These are phyloP conservation scores for Plebejus anna DNA, from an alignment of 2,888 invertebrate genomes.

Conservation along the genomic window DNA sequence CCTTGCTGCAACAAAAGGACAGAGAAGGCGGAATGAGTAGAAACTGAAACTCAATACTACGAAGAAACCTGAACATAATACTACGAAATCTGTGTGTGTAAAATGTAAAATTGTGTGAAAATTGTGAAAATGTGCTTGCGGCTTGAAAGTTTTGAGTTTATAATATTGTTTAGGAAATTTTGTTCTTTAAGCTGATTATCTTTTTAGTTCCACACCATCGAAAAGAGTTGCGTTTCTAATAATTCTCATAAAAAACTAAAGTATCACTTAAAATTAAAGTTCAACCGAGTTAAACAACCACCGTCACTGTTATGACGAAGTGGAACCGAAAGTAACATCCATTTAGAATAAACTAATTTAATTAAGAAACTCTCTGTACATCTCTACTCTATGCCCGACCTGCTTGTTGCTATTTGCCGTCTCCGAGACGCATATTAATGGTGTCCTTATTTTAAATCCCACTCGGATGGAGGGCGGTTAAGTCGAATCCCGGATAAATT, in stretches of 20 bases:
- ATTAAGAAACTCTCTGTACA: constrained; percentile 19
- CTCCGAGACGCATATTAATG: constrained; percentile 65
- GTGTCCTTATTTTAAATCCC: constrained; percentile 65
- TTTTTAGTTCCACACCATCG: not conserved
- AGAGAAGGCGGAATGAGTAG: constrained; percentile 16
- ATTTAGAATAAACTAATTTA: not conserved
- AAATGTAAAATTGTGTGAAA: too few species aligned
- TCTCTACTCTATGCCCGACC: constrained; percentile 37
- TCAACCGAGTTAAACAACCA: too few species aligned
- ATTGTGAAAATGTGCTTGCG: not conserved
- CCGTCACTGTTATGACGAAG: not conserved
- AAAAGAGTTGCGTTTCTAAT: not conserved
- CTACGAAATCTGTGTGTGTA: not conserved
- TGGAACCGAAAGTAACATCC: not conserved
- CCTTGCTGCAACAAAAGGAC: constrained; percentile 12
- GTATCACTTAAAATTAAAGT: not conserved
- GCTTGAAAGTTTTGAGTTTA: not conserved
- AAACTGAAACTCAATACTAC: not conserved
- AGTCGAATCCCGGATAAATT: constrained; percentile 68
- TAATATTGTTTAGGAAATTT: not conserved
- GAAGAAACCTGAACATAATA: not conserved
- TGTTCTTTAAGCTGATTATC: not conserved
- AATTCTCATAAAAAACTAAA: not conserved
- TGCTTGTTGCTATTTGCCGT: constrained; percentile 59
- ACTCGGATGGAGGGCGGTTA: constrained; percentile 57